Percentiles rank a stretch among this genome's conserved stretches.
Evolutionary conservation across 2,888 invertebrate genomes (phyloP).

Genomic region (Clivina fossor): DNA sequence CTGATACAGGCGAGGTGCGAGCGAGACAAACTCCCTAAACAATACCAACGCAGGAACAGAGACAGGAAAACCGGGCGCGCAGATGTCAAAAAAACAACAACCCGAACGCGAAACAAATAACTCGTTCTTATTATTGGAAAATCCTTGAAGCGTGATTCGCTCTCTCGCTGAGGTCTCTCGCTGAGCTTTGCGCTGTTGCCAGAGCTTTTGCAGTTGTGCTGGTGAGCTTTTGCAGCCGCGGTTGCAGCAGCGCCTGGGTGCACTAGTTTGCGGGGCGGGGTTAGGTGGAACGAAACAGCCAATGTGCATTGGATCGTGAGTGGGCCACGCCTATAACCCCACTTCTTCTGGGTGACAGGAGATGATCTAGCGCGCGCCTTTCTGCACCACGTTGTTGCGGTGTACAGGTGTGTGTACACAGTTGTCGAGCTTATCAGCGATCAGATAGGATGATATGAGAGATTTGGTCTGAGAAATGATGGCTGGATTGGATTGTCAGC

Average conservation of each 20-base stretch:
- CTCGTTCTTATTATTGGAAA: conserved; percentile 25
- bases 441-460: too few species aligned
- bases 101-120: conserved; percentile 18
- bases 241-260: conserved; percentile 38
- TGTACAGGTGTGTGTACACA: too few species aligned
- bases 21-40: too few species aligned
- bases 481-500: too few species aligned
- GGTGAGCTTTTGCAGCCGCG: neutral
- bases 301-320: conserved; percentile 53
- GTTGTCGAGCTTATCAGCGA: too few species aligned
- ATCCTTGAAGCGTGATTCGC: conserved; percentile 11
- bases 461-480: too few species aligned
- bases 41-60: too few species aligned
- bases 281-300: conserved; percentile 48
- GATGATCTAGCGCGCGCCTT: conserved; percentile 10
- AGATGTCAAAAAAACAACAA: conserved; percentile 16
- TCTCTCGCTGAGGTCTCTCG: conserved; percentile 7
- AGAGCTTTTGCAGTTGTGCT: conserved; percentile 1
- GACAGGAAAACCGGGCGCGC: conserved; percentile 6
- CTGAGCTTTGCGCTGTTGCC: conserved; percentile 7
- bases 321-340: conserved; percentile 52
- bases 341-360: conserved; percentile 39
- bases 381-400: too few species aligned
- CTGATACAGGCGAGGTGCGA: too few species aligned
- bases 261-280: conserved; percentile 28